Evolutionary conservation across 1,140 invertebrate genomes (phyloP), one percentile per base, ranked within the genome.

Genomic region (Drosophila kanapiae): DNA sequence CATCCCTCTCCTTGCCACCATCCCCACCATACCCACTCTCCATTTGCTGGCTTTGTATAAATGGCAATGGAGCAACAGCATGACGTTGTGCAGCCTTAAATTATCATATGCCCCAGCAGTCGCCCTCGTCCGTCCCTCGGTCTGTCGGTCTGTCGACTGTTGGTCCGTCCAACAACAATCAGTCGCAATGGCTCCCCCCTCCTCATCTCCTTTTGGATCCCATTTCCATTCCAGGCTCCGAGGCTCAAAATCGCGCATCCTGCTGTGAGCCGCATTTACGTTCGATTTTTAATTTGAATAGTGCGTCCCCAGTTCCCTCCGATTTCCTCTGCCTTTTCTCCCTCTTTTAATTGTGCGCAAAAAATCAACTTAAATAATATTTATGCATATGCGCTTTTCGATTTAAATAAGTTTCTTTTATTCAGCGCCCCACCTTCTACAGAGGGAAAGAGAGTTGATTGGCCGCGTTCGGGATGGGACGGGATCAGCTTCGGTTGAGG

Each of bases 281-380:
- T 86, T 91, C 78, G 78, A 90, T 90, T 90, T 90, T 90, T 90
- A 90, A 90, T 90, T 90, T 90, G 85, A 90, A 90, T 91, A 88
- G 84, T 75, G 65, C 62, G 54, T 62, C 53, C 48, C 72, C 43
- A n/a, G n/a, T n/a, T 45, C 27, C 10, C 45, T 14, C 11, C 11
- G 23, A 51, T 42, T 54, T 60, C 40, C 23, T n/a, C 23, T 51
- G 23, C 31, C 23, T 56, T 61, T n/a, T 59, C n/a, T 51, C 43
- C 42, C 70, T 61, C 65, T 90, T 90, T 85, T 90, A 90, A 90
- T 90, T 90, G 83, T 90, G 75, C 58, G 78, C 69, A 79, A 81
- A 88, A 87, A 84, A 80, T 57, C 81, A 90, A 81, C 78, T 90
- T 82, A 82, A 88, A 88, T 85, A 88, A 85, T 85, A 90, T 88